phyloP scores from a whole-genome alignment of 2,113 vertebrate species.

The Petromus typicus region DNA sequence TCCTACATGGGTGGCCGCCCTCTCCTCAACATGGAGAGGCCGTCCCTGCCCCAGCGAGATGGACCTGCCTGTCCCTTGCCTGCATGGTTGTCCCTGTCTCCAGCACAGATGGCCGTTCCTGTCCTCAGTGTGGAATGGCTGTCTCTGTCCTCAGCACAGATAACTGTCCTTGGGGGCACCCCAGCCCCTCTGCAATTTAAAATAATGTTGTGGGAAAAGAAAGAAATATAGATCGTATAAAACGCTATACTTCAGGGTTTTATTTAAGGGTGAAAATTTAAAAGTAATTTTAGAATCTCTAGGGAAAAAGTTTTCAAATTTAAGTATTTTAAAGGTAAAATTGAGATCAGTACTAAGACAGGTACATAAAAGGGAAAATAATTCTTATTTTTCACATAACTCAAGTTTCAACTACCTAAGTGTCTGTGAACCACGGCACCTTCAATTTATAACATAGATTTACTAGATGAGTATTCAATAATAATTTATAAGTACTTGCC shows the following conservation, averaged over 20 bases:
- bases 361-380: background rate
- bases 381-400: background rate
- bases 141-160: background rate
- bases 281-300: slow-evolving; percentile 40
- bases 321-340: slow-evolving; percentile 38
- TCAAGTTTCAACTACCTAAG: background rate
- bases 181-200: slow-evolving; percentile 6
- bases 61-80: no score
- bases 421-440: background rate
- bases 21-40: no score
- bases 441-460: slow-evolving; percentile 35
- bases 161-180: background rate
- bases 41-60: no score
- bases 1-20: no score
- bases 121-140: background rate
- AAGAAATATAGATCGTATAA: slow-evolving; percentile 14
- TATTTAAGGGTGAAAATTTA: background rate
- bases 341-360: background rate
- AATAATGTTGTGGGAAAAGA: slow-evolving; percentile 42
- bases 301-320: slow-evolving; percentile 31
- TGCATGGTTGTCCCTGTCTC: no score
- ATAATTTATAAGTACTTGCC: background rate
- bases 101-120: background rate
- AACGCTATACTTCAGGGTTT: background rate
- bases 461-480: slow-evolving; percentile 11